These are phyloP conservation scores for Patiria miniata DNA, from an alignment of 35 echinoderm and acorn worm species.

Conservation along the genomic window DNA sequence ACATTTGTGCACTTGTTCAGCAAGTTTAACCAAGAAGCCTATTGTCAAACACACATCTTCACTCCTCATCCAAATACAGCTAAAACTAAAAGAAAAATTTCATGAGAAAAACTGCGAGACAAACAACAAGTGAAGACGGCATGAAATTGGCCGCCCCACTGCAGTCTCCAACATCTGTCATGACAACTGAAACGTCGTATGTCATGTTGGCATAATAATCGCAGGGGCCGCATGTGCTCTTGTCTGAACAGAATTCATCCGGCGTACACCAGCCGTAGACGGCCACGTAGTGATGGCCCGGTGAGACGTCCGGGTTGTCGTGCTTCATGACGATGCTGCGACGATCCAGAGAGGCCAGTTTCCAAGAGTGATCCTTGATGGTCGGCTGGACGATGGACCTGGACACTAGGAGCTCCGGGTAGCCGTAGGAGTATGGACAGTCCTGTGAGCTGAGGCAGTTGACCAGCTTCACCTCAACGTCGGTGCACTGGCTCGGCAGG, in stretches of 20 bases:
- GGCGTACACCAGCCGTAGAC: constrained; percentile 98
- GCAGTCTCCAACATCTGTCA: constrained; percentile 28
- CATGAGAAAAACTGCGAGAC: background rate
- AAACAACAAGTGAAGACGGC: background rate
- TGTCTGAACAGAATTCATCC: constrained; percentile 60
- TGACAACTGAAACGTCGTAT: constrained; percentile 41
- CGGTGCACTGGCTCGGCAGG: constrained; percentile 52
- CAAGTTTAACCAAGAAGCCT: too few relatives aligned
- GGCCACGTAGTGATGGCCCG: constrained; percentile 82
- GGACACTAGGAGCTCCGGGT: constrained; percentile 86
- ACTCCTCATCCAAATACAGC: too few relatives aligned
- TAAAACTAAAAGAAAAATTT: too few relatives aligned
- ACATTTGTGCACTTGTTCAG: too few relatives aligned
- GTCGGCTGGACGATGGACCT: constrained; percentile 74
- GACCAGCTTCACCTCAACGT: constrained; percentile 62
- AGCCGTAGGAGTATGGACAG: constrained; percentile 79
- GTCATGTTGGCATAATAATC: constrained; percentile 54
- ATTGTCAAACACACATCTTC: too few relatives aligned
- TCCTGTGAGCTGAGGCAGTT: constrained; percentile 69
- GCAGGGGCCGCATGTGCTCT: constrained; percentile 77
- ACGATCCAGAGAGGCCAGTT: constrained; percentile 67
- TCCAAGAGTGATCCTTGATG: constrained; percentile 90
- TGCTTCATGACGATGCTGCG: constrained; percentile 65
- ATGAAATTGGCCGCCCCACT: background rate
- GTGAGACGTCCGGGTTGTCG: constrained; percentile 65